Evolutionary conservation across 2,797 vertebrate species (phyloP), one percentile per base, ranked within the genome.

Genomic region (Cichlasoma orientale): DNA sequence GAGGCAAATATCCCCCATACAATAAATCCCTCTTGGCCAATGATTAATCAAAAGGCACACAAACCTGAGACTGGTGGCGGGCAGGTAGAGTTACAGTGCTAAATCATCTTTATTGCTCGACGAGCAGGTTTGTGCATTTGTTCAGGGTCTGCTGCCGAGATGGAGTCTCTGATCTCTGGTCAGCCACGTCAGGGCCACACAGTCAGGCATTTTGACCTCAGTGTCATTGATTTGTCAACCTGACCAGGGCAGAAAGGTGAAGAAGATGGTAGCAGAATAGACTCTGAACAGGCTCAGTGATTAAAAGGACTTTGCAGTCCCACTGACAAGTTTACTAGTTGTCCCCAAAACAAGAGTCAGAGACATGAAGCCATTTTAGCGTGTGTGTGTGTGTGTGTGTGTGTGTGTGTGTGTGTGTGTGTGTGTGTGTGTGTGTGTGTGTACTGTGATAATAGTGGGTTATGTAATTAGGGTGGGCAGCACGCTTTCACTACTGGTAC

Each of bases 1-100:
- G 95, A 95, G 95, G 95, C 94, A 96, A 96, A 95, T 94, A 95
- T 93, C 94, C 90, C 90, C 92, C 89, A 85, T 93, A 94, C 92
- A 95, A 96, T 95, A 95, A 96, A 96, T 96, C 94, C 94, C 94
- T 92, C 88, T 90, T 82, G 91, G 93, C 91, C 92, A 84, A 92
- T 92, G 92, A 96, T 96, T 96, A 95, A 96, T 96, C 95, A 95
- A 93, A 94, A 93, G 77, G 90, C 92, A 83, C 87, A 86, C 90
- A 91, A 91, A 93, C 90, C 87, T 86, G 88, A 93, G 93, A 94
- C 91, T 90, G 91, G 92, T 92, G 94, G 93, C 82, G 86, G 90
- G 94, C 94, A 95, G 94, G 93, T 94, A 92, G 93, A 91, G 91
- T 93, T 93, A 82, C 93, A 81, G 92, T 88, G 91, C 91, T 95